Conservation (phyloP, 2,888 invertebrate genomes). For the Apodemia mormo region DNA sequence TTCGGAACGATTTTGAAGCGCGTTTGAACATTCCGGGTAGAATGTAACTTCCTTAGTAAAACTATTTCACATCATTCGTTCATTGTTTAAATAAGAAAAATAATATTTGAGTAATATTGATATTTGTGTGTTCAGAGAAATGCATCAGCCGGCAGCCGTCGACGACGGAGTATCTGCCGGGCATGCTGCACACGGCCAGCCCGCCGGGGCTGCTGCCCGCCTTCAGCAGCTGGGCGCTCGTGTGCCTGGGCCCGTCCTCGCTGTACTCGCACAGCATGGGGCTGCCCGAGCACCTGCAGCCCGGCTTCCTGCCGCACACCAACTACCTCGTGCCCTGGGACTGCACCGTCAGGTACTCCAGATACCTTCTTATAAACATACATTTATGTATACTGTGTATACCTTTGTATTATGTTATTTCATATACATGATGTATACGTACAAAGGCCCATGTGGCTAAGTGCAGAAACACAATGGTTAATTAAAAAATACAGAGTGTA, state of each 20-base stretch:
- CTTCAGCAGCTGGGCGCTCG: conserved; percentile 94
- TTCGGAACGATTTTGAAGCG: too few relatives aligned
- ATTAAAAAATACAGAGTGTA: too few relatives aligned
- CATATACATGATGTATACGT: too few relatives aligned
- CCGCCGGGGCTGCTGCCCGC: conserved; percentile 90
- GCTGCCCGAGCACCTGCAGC: conserved; percentile 91
- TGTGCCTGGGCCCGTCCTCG: conserved; percentile 94
- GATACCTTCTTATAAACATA: background rate
- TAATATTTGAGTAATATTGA: too few relatives aligned
- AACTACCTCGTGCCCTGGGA: conserved; percentile 98
- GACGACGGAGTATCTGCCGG: conserved; percentile 94
- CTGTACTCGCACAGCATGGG: conserved; percentile 94
- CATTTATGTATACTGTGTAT: too few relatives aligned
- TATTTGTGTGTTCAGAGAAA: conserved; percentile 72
- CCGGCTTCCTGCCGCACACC: conserved; percentile 93
- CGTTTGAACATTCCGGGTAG: too few relatives aligned
- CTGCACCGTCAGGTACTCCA: conserved; percentile 56
- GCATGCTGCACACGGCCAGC: conserved; percentile 92
- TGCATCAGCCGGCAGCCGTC: conserved; percentile 86
- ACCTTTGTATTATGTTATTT: too few relatives aligned
- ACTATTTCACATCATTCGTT: too few relatives aligned
- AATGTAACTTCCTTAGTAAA: too few relatives aligned
- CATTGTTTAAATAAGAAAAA: too few relatives aligned
- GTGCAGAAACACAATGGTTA: too few relatives aligned
- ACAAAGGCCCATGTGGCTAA: too few relatives aligned